A percentile compares a stretch with the other conserved stretches of the same genome.
Evolutionary conservation across 1,140 invertebrate species (phyloP).

Genomic region (Drosophila albomicans): DNA sequence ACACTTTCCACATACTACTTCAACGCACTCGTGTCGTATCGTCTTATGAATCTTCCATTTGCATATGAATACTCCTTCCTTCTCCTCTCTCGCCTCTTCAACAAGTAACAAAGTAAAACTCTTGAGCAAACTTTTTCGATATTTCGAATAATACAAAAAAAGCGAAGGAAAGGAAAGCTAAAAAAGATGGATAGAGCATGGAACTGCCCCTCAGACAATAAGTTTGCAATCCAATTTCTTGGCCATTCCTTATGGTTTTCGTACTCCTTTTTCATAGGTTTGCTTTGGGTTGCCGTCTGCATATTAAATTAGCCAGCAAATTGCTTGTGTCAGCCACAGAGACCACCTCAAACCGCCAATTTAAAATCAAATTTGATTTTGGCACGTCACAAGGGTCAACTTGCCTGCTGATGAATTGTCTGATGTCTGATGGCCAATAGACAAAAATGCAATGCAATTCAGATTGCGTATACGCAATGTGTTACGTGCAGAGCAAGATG

Average conservation of each 20-base stretch:
- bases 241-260: conserved; percentile 44
- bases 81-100: background rate
- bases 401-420: conserved; percentile 1
- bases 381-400: conserved; percentile 49
- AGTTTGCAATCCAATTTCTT: conserved; percentile 78
- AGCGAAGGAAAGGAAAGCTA: background rate
- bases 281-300: conserved; percentile 54
- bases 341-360: conserved; percentile 45
- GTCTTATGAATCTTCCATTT: conserved; percentile 2
- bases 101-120: conserved; percentile 39
- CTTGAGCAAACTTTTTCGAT: conserved; percentile 74
- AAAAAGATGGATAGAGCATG: conserved; percentile 11
- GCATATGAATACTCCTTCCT: conserved; percentile 1
- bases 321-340: conserved; percentile 55
- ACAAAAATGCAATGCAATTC: conserved; percentile 33
- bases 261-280: conserved; percentile 33
- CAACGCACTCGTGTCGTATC: background rate
- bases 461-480: conserved; percentile 53
- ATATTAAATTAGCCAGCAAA: conserved; percentile 81
- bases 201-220: conserved; percentile 62
- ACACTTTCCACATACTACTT: background rate
- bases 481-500: conserved; percentile 56
- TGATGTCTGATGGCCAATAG: background rate
- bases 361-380: conserved; percentile 76
- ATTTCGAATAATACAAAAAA: conserved; percentile 70